Evolutionary conservation across 2,888 invertebrate genomes (phyloP).

Genomic region (Drosophila melanosoma): DNA sequence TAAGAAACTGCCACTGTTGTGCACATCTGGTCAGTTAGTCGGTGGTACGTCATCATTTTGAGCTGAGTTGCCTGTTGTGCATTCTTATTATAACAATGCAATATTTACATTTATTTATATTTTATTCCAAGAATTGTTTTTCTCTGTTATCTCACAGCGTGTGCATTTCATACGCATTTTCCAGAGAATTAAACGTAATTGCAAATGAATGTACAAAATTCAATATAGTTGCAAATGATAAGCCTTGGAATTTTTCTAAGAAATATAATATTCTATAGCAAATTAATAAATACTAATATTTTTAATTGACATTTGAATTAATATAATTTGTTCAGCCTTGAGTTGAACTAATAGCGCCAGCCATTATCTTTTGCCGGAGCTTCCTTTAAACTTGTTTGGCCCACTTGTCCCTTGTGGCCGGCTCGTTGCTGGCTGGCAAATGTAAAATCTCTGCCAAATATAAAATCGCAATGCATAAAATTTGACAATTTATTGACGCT

Average conservation of each 20-base stretch:
- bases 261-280: not conserved
- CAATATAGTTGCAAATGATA: too few species aligned
- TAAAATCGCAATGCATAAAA: constrained; percentile 70
- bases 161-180: not conserved
- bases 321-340: not conserved
- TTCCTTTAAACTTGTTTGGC: constrained; percentile 2
- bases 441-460: constrained; percentile 47
- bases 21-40: not conserved
- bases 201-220: not conserved
- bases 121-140: not conserved
- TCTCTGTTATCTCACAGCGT: constrained; percentile 12
- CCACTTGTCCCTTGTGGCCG: constrained; percentile 1
- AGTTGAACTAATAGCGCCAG: not conserved
- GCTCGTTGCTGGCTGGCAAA: constrained; percentile 16
- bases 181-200: not conserved
- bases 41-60: constrained; percentile 65
- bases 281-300: not conserved
- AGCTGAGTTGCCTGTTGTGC: constrained; percentile 45
- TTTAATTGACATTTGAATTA: too few species aligned
- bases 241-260: not conserved
- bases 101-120: constrained; percentile 21
- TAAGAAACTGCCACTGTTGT: constrained; percentile 56
- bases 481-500: constrained; percentile 83
- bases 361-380: not conserved
- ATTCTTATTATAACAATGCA: constrained; percentile 29